Evolutionary conservation across 2,797 vertebrate species (phyloP), one percentile per base, ranked within the genome.

Genomic region (Rhyacichthys aspro): DNA sequence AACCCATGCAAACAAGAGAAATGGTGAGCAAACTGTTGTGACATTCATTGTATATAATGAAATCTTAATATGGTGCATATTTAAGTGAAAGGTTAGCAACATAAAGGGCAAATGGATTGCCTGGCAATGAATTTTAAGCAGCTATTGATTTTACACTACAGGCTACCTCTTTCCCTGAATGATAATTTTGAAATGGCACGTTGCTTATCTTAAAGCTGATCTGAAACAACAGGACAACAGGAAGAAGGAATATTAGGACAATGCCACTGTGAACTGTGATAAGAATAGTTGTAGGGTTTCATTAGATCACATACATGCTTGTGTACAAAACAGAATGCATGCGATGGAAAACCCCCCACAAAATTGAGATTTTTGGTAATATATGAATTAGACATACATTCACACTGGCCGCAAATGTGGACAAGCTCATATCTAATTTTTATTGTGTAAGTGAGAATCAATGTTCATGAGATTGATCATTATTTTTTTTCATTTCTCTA

Each of bases 91-190:
- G 92, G 93, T 93, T 94, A 93, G 90, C 90, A 92, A 93, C 91
- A 94, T 93, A 99, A 98, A 98, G 97, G 96, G 96, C 96, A 97
- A 98, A 96, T 95, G 95, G 94, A 96, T 97, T 96, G 96, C 92
- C 95, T 95, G 93, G 93, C 95, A 96, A 96, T 97, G 97, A 97
- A 99, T 99, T 96, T 97, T 96, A 98, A 98, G 93, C 94, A 95
- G 95, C 88, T 96, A 98, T 97, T 96, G 97, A 98, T 98, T 98
- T 95, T 93, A 94, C 94, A 95, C 95, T 95, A 91, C 94, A 90
- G 92, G 90, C 93, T 89, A 90, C 90, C 87, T 90, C 91, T 91
- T 86, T 92, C 87, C 88, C 88, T 93, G 93, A 93, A 94, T 92
- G 89, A 92, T 91, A 93, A 93, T 93, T 96, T 93, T 93, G 88